Evolutionary conservation across 2,797 vertebrate species (phyloP).

Genomic region (Sebastes nivosus): DNA sequence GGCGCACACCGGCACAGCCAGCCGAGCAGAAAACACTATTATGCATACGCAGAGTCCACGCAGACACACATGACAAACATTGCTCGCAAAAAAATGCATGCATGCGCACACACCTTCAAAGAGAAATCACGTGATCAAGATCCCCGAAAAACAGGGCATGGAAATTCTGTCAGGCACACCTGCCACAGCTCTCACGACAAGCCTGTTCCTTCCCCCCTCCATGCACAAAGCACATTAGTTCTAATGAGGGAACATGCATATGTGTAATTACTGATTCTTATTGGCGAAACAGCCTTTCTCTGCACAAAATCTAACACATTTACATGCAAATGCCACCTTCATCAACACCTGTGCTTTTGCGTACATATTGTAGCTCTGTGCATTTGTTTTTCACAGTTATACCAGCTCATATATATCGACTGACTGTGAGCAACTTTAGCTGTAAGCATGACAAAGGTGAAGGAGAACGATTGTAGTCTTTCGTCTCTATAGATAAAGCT

Average conservation of each 20-base stretch:
- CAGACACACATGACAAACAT: constrained; percentile 28
- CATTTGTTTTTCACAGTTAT: constrained; percentile 2
- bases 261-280: constrained; percentile 18
- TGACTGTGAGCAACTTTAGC: not conserved
- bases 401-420: not conserved
- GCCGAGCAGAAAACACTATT: constrained; percentile 76
- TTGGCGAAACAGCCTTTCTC: not conserved
- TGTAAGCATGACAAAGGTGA: constrained; percentile 27
- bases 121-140: constrained; percentile 35
- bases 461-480: not conserved
- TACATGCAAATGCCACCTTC: not conserved
- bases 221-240: constrained; percentile 7
- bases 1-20: constrained; percentile 68
- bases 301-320: not conserved
- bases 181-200: constrained; percentile 29
- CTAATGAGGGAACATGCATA: constrained; percentile 21
- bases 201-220: not conserved
- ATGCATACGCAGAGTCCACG: constrained; percentile 48
- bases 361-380: not conserved
- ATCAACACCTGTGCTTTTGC: not conserved
- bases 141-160: constrained; percentile 22
- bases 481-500: constrained; percentile 7
- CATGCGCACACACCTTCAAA: constrained; percentile 50
- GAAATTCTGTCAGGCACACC: constrained; percentile 46
- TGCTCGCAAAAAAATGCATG: constrained; percentile 42